Conservation (phyloP, 1,140 invertebrate species). For the Yoshiicerus persimilis region DNA sequence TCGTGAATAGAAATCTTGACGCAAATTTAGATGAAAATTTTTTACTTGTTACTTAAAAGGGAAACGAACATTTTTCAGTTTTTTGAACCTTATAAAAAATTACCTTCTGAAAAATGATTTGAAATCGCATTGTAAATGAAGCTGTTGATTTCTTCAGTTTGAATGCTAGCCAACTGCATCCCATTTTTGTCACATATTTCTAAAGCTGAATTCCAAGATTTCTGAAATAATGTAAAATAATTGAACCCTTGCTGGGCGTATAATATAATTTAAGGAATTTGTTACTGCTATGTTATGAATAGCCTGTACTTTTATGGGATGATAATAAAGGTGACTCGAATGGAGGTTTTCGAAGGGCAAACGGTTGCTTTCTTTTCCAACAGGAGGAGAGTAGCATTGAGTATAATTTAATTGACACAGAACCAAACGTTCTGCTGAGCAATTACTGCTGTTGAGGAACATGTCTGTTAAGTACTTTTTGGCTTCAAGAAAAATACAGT, state of each 20-base stretch:
- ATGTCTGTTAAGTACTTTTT: background rate
- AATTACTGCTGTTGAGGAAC: background rate
- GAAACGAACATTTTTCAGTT: background rate
- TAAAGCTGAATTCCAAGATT: background rate
- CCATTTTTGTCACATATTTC: background rate
- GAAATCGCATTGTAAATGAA: background rate
- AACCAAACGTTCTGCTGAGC: background rate
- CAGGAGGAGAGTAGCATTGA: background rate
- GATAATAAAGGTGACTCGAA: background rate
- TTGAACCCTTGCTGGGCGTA: background rate
- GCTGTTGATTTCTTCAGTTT: background rate
- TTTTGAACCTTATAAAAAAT: background rate
- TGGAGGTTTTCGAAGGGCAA: background rate
- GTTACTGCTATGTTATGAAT: background rate
- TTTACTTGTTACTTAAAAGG: background rate
- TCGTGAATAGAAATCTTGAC: no score
- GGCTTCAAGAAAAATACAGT: background rate
- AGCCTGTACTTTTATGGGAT: background rate
- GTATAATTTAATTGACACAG: background rate
- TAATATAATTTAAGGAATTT: background rate
- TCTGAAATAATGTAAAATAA: background rate
- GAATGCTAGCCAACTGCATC: background rate
- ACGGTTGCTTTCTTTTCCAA: background rate
- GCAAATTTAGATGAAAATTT: background rate
- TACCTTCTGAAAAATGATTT: background rate